Percentiles rank a stretch among this genome's conserved stretches.
Evolutionary conservation across 92 coral and sea anemone species (phyloP).

Genomic region (Muricea muricata): DNA sequence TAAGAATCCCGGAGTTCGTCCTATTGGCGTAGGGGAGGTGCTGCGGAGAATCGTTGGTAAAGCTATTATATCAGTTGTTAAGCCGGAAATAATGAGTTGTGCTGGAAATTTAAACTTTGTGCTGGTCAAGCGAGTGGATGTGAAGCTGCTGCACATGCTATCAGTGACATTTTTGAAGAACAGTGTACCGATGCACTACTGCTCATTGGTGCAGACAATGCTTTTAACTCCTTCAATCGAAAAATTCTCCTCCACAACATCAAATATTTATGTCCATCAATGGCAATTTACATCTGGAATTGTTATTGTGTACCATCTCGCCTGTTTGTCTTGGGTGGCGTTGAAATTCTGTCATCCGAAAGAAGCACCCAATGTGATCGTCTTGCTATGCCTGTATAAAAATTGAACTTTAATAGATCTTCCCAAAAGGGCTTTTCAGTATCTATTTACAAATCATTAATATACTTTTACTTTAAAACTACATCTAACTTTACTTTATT

Average conservation of each 20-base stretch:
- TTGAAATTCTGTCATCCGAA: constrained; percentile 14
- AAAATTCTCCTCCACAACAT: constrained; percentile 18
- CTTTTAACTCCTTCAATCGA: constrained; percentile 30
- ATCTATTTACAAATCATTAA: no score
- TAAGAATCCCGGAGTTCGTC: constrained; percentile 27
- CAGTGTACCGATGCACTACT: constrained; percentile 13
- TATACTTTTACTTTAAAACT: no score
- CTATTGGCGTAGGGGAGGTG: constrained; percentile 19
- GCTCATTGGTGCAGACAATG: constrained; percentile 19
- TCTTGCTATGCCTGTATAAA: neutral
- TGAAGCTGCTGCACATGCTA: constrained; percentile 43
- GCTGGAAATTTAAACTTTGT: constrained; percentile 20
- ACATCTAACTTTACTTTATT: no score
- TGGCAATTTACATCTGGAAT: constrained; percentile 24
- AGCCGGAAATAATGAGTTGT: constrained; percentile 3
- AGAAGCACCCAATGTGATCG: constrained; percentile 22
- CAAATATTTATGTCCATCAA: constrained; percentile 16
- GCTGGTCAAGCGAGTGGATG: constrained; percentile 38
- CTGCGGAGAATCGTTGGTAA: constrained; percentile 24
- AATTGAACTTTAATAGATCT: no score
- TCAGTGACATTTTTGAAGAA: constrained; percentile 31
- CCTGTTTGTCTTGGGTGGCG: neutral
- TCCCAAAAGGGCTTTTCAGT: no score
- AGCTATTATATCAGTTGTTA: neutral
- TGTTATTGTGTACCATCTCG: constrained; percentile 3